These are phyloP conservation scores for Drosophila ogumai DNA, from an alignment of 1,140 invertebrate genomes.

Conservation along the genomic window DNA sequence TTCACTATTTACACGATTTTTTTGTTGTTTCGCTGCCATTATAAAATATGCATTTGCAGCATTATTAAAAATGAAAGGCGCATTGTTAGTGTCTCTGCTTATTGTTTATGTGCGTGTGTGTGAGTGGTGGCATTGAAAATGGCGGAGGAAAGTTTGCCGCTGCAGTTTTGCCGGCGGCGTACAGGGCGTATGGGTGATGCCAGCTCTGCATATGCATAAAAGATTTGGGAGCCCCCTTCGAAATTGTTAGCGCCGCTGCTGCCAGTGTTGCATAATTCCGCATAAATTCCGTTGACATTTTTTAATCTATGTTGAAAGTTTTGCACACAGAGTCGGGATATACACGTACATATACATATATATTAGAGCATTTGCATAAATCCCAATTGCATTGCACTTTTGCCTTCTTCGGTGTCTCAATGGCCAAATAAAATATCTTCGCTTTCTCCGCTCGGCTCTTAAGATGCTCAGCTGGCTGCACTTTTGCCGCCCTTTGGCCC, in stretches of 20 bases:
- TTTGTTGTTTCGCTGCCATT: conserved; percentile 44
- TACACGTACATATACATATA: conserved; percentile 28
- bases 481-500: conserved; percentile 45
- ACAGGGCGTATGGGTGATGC: conserved; percentile 73
- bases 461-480: conserved; percentile 69
- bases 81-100: conserved; percentile 42
- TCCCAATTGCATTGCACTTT: conserved; percentile 81
- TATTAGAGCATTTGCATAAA: conserved; percentile 79
- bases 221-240: conserved; percentile 44
- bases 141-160: conserved; percentile 39
- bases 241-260: conserved; percentile 30
- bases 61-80: conserved; percentile 70
- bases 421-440: conserved; percentile 81
- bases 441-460: conserved; percentile 18
- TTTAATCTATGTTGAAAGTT: conserved; percentile 81
- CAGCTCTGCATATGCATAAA: conserved; percentile 75
- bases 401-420: conserved; percentile 70
- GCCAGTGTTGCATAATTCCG: conserved; percentile 70
- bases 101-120: conserved; percentile 3
- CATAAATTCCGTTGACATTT: conserved; percentile 78
- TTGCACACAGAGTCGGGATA: conserved; percentile 22
- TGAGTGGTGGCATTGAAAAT: conserved; percentile 65
- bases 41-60: conserved; percentile 75
- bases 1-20: conserved; percentile 48
- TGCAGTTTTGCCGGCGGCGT: conserved; percentile 35